phyloP scores from a whole-genome alignment of 2,888 invertebrate genomes.

The Marasmarcha lunaedactyla region DNA sequence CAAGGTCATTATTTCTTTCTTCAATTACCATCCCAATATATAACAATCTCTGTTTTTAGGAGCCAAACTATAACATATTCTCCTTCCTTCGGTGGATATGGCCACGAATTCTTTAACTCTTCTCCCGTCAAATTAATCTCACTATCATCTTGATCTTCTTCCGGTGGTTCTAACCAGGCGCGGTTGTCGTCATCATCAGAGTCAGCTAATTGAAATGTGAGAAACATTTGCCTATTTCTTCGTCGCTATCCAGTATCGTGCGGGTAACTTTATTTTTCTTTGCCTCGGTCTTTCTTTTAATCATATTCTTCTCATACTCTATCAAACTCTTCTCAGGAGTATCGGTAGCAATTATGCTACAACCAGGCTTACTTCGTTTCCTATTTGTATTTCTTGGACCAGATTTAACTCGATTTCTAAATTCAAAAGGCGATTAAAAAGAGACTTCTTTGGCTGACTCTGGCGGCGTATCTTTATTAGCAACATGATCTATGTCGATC shows the following conservation, averaged over 20 bases:
- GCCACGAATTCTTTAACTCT: conserved; percentile 5
- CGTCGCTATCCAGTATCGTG: conserved; percentile 7
- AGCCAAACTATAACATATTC: conserved; percentile 10
- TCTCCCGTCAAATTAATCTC: conserved; percentile 4
- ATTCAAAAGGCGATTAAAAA: too few relatives aligned
- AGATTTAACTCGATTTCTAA: too few relatives aligned
- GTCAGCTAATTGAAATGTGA: conserved; percentile 3
- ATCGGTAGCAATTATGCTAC: too few relatives aligned
- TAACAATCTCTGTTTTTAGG: conserved; percentile 3
- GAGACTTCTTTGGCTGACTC: conserved; percentile 2
- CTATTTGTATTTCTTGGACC: too few relatives aligned
- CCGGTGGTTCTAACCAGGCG: conserved; percentile 5
- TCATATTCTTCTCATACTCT: too few relatives aligned
- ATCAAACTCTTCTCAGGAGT: too few relatives aligned
- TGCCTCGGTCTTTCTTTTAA: conserved; percentile 7
- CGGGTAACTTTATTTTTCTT: conserved; percentile 6
- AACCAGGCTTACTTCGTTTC: too few relatives aligned
- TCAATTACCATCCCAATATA: conserved; percentile 9
- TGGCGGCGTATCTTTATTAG: conserved; percentile 1
- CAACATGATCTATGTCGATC: not conserved
- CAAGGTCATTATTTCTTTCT: too few relatives aligned
- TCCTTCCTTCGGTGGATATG: conserved; percentile 7
- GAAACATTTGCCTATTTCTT: conserved; percentile 4
- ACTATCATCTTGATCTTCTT: conserved; percentile 4
- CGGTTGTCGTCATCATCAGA: conserved; percentile 6